These are phyloP conservation scores for Muscina levida DNA, from an alignment of 2,888 invertebrate genomes.

Conservation along the genomic window DNA sequence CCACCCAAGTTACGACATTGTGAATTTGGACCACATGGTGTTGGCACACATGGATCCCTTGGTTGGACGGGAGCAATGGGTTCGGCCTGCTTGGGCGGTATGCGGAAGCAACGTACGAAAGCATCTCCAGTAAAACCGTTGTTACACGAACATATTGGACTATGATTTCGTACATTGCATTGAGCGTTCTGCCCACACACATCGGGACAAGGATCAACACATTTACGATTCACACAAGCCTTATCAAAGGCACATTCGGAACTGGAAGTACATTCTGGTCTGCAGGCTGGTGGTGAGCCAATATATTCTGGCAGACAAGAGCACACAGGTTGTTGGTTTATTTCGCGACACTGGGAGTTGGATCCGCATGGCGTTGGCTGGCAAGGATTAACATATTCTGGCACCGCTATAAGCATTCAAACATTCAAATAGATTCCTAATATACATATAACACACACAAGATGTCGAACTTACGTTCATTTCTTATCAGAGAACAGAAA, in stretches of 20 bases:
- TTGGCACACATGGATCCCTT: slow-evolving; percentile 85
- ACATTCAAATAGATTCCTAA: neutral
- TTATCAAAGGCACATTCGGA: slow-evolving; percentile 85
- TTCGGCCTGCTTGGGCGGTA: slow-evolving; percentile 76
- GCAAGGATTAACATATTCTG: slow-evolving; percentile 83
- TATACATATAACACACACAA: too few species aligned
- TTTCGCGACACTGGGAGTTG: slow-evolving; percentile 88
- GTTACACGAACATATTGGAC: slow-evolving; percentile 89
- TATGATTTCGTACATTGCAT: slow-evolving; percentile 86
- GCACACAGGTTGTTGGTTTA: slow-evolving; percentile 86
- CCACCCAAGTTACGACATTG: slow-evolving; percentile 82
- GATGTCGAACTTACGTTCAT: slow-evolving; percentile 80
- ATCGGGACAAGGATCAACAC: slow-evolving; percentile 86
- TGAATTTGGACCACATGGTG: slow-evolving; percentile 89
- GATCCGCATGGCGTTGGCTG: slow-evolving; percentile 90
- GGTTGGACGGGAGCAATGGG: slow-evolving; percentile 69
- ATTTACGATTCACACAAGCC: slow-evolving; percentile 86
- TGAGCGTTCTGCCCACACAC: slow-evolving; percentile 87
- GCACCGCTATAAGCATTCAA: slow-evolving; percentile 77
- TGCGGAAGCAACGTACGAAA: slow-evolving; percentile 81
- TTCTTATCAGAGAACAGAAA: slow-evolving; percentile 81
- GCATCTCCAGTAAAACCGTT: slow-evolving; percentile 83
- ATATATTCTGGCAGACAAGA: slow-evolving; percentile 85
- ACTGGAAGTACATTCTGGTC: slow-evolving; percentile 87
- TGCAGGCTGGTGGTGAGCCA: slow-evolving; percentile 83